Evolutionary conservation across 2,888 invertebrate genomes (phyloP).

Genomic region (Atrina japonica): DNA sequence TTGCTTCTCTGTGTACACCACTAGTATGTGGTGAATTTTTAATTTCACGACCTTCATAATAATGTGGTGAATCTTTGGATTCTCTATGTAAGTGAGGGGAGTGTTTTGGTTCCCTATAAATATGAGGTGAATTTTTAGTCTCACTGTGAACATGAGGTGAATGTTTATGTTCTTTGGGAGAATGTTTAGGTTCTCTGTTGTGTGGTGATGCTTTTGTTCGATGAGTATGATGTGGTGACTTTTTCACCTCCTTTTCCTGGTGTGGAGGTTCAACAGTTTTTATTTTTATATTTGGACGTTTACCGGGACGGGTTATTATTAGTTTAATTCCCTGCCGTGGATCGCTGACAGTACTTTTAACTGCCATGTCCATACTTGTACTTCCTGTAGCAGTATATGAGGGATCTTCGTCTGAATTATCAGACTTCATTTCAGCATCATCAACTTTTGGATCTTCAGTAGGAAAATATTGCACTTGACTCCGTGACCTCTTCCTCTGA

Average conservation of each 20-base stretch:
- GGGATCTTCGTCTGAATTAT: conserved; percentile 45
- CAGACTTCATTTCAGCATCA: conserved; percentile 24
- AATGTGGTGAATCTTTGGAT: conserved; percentile 19
- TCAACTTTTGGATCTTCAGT: background rate
- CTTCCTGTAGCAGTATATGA: conserved; percentile 8
- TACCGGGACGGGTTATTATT: conserved; percentile 67
- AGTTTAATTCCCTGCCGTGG: conserved; percentile 79
- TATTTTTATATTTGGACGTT: conserved; percentile 39
- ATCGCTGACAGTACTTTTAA: conserved; percentile 49
- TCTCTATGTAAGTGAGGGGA: conserved; percentile 20
- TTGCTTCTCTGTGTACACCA: conserved; percentile 7
- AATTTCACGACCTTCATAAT: background rate
- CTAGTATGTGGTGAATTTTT: conserved; percentile 15
- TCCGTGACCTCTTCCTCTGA: conserved; percentile 36
- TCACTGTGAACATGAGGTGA: conserved; percentile 32
- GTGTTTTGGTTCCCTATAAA: conserved; percentile 10
- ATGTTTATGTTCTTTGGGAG: conserved; percentile 22
- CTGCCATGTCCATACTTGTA: conserved; percentile 36
- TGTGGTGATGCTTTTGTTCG: conserved; percentile 28
- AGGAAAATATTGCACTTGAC: conserved; percentile 32
- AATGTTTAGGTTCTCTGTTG: conserved; percentile 27
- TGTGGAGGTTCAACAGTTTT: conserved; percentile 41
- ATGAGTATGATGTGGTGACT: conserved; percentile 23
- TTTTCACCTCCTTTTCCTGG: conserved; percentile 31
- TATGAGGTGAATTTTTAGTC: conserved; percentile 14